phyloP scores from a whole-genome alignment of 2,113 vertebrate genomes.

The Felis catus region F.catus_Fca126_mat1.0 CM031413.1:33207501-33208000 shows the following conservation, averaged over 20 bases:
- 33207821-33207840: not conserved
- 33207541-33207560: not conserved
- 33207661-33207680: constrained; percentile 65
- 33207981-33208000: no score
- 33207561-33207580: constrained; percentile 43
- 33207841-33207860: not conserved
- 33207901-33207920: not conserved
- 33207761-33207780: not conserved
- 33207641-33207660: constrained; percentile 55
- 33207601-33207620: not conserved
- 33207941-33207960: not conserved
- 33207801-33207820: not conserved
- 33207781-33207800: not conserved
- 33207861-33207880: not conserved
- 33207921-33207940: not conserved
- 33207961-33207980: not conserved
- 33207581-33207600: constrained; percentile 26
- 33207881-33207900: not conserved
- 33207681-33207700: not conserved
- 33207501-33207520: accelerated
- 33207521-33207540: not conserved
- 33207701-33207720: constrained; percentile 26
- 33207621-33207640: not conserved
- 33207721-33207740: not conserved
- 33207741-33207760: constrained; percentile 9